Evolutionary conservation across 2,797 vertebrate species (phyloP), one percentile per base, ranked within the genome.

Genomic region (Spheniscus humboldti): DNA sequence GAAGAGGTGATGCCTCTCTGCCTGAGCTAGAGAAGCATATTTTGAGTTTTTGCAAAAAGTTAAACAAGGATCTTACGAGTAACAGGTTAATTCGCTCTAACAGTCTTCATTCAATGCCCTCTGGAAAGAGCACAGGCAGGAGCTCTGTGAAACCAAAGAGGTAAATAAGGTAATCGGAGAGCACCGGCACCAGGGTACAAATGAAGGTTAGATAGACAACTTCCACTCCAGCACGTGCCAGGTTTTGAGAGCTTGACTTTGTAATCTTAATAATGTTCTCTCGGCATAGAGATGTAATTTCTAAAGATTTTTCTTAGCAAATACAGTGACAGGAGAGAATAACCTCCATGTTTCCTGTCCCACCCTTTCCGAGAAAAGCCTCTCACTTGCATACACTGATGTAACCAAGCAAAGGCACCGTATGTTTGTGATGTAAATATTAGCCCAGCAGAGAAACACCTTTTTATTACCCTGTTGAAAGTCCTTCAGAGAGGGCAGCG

Each of bases 341-440:
- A 94, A 91, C 27, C 37, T 80, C 68, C 33, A 35, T 62, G 55
- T 64, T 93, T 80, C 64, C 64, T 4, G 18, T 35, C 67, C 76
- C 77, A 53, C 92, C 77, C 87, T 63, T 94, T 91, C 85, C 0
- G 28, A 83, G 71, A 94, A 97, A 92, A 52, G 62, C 73, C 86
- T 94, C 89, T 88, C 43, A 5, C 43, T 71, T 63, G 8, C 67
- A 53, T 0, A 19, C 63, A 27, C 68, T 30, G 50, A 72, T 72
- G 90, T 71, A 85, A 93, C 84, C 88, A 95, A 97, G 91, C 95
- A 95, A 78, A 91, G 66, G 74, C 52, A 33, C 86, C 13, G 1
- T 62, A 27, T 88, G 83, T 97, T 95, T 97, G 94, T 74, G 68
- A 45, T 95, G 95, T 96, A 97, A 97, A 97, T 96, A 97, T 96